Conservation (phyloP, 2,113 vertebrate genomes). For the Indri indri region DNA sequence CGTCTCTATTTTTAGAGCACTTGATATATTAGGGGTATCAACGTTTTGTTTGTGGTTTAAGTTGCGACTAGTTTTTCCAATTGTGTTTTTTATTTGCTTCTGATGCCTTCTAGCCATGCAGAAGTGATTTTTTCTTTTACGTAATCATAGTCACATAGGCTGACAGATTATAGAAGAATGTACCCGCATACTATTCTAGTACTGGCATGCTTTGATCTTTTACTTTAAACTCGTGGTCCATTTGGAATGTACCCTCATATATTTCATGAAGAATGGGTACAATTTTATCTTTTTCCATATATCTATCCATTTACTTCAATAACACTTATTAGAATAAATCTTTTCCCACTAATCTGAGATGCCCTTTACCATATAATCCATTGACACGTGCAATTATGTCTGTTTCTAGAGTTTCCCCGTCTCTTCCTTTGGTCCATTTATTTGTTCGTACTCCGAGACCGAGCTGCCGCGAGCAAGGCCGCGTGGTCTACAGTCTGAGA, state of each 20-base stretch:
- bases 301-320: neutral
- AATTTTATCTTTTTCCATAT: neutral
- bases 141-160: neutral
- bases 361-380: neutral
- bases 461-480: neutral
- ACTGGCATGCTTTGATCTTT: neutral
- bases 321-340: neutral
- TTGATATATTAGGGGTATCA: too few relatives aligned
- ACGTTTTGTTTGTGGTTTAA: neutral
- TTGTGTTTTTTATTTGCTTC: neutral
- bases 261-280: rapidly evolving
- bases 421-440: too few relatives aligned
- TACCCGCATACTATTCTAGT: rapidly evolving
- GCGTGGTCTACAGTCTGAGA: neutral
- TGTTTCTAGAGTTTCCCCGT: neutral
- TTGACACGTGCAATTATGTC: rapidly evolving
- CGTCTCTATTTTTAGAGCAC: neutral
- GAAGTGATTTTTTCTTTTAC: neutral
- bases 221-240: rapidly evolving
- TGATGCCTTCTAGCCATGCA: neutral
- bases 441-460: rapidly evolving
- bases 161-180: too few relatives aligned
- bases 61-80: neutral
- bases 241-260: neutral
- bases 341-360: neutral